A percentile compares a stretch with the other conserved stretches of the same genome.
Evolutionary conservation across 2,888 invertebrate genomes (phyloP).

Genomic region (Epistrophe eligans): DNA sequence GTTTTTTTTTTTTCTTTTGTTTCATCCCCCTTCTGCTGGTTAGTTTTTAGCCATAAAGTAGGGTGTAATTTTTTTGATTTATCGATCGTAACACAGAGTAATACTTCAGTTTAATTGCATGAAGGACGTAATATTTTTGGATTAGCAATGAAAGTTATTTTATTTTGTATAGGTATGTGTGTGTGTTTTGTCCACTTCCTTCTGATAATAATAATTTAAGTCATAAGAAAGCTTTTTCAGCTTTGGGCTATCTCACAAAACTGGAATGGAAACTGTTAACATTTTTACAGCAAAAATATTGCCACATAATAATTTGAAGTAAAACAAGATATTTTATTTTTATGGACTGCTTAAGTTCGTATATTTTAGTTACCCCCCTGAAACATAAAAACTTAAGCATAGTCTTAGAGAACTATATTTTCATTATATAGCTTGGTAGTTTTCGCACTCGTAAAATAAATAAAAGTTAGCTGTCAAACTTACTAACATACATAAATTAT

Average conservation of each 20-base stretch:
- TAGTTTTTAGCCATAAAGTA: not conserved
- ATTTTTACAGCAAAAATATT: constrained; percentile 19
- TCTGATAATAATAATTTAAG: constrained; percentile 14
- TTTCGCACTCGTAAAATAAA: not conserved
- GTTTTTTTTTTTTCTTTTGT: not conserved
- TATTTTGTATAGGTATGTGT: not conserved
- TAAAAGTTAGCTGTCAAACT: not conserved
- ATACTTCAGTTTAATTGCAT: constrained; percentile 30
- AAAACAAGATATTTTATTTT: constrained; percentile 27
- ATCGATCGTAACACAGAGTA: constrained; percentile 29
- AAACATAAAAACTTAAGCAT: constrained; percentile 4
- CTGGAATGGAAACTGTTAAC: constrained; percentile 22
- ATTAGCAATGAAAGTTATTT: constrained; percentile 31
- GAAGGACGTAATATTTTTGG: constrained; percentile 14
- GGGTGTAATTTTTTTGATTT: constrained; percentile 30
- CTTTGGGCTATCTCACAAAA: not conserved
- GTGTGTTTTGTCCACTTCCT: not conserved
- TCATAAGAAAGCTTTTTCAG: not conserved
- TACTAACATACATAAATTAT: not conserved
- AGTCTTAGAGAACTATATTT: not conserved
- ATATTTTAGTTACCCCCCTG: not conserved
- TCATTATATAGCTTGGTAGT: not conserved
- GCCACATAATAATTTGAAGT: constrained; percentile 22
- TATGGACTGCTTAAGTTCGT: constrained; percentile 13
- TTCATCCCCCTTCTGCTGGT: not conserved